phyloP scores from a whole-genome alignment of 2,888 invertebrate species.

The Caenorhabditis macrosperma region DNA sequence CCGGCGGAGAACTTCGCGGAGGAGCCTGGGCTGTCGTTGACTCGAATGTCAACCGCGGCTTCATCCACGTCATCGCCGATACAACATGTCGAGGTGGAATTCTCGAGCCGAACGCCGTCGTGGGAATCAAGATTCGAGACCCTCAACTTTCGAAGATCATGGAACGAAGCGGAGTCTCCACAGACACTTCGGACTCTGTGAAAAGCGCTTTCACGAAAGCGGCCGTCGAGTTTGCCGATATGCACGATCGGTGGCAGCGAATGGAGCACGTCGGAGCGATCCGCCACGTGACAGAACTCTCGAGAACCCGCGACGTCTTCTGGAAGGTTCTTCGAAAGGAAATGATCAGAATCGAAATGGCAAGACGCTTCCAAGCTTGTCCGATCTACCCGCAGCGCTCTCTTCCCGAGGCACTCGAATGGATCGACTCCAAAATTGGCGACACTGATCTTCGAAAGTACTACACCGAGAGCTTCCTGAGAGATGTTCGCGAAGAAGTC shows the following conservation, averaged over 20 bases:
- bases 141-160: conserved; percentile 85
- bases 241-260: conserved; percentile 97
- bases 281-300: conserved; percentile 54
- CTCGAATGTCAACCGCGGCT: conserved; percentile 92
- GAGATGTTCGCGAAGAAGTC: conserved; percentile 19
- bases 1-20: conserved; percentile 94
- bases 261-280: conserved; percentile 96
- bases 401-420: conserved; percentile 31
- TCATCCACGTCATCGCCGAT: conserved; percentile 99
- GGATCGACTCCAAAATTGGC: conserved; percentile 15
- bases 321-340: conserved; percentile 26
- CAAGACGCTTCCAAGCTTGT: conserved; percentile 3
- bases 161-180: conserved; percentile 39
- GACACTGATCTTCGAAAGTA: conserved; percentile 3
- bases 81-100: conserved; percentile 92
- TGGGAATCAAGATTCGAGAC: conserved; percentile 95
- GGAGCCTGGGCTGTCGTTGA: conserved; percentile 99
- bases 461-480: conserved; percentile 2
- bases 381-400: conserved; percentile 32
- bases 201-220: conserved; percentile 78
- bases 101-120: conserved; percentile 95
- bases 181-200: conserved; percentile 9
- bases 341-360: conserved; percentile 47
- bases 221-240: conserved; percentile 95
- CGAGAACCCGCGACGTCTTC: conserved; percentile 23